Evolutionary conservation across 2,888 invertebrate genomes (phyloP), one percentile per base, ranked within the genome.

Genomic region (Saturnia japonica): DNA sequence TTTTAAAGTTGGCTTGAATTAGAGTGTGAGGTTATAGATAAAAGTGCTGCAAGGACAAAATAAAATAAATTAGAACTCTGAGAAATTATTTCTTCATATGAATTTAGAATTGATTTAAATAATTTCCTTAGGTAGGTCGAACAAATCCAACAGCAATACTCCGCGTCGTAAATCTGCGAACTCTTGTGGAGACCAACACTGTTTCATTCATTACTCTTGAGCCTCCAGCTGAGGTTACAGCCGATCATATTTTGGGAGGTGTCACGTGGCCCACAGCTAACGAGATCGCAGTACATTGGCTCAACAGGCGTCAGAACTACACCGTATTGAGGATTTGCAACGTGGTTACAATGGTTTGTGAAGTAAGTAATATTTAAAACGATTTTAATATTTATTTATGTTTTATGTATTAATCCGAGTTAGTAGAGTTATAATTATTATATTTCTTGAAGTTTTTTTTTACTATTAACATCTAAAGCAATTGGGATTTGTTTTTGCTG

Each of bases 221-320:
- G 1, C 93, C 95, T 0, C 95, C 95, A 0, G 94, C 93, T 0
- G 83, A 81, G 0, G 95, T 95, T 0, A 91, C 95, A 0, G 79
- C 85, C 0, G 96, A 97, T 82, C 95, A 96, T 76, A 95, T 97
- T 68, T 86, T 97, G 19, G 96, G 95, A 69, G 95, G 95, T 6
- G 96, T 98, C 0, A 93, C 91, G 0, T 99, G 98, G 98, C 94
- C 96, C 25, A 95, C 95, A 8, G 93, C 95, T 57, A 89, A 92
- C 0, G 95, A 96, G 68, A 85, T 98, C 4, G 94, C 96, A 0
- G 96, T 96, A 0, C 95, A 97, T 51, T 98, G 98, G 96, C 93
- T 97, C 73, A 98, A 98, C 85, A 95, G 99, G 45, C 94, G 97
- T 25, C 99, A 99, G 91, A 98, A 97, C 83, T 87, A 95, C 70